These are phyloP conservation scores for Mesorhabditis belari DNA, from an alignment of 2,888 invertebrate species.

Conservation along the genomic window DNA sequence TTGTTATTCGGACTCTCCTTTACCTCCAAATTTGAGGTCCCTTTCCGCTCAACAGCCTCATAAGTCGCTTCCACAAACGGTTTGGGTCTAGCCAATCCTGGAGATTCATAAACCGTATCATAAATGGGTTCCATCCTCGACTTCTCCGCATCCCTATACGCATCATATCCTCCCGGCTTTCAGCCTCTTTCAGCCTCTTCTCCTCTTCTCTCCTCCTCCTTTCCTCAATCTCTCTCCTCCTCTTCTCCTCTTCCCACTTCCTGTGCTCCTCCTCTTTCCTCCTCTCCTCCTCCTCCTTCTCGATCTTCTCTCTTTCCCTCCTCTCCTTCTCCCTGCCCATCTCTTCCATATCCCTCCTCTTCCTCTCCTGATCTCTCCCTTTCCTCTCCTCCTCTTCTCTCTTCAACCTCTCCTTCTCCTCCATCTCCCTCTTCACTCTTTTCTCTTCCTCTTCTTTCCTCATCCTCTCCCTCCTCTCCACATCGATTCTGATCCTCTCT, in stretches of 20 bases:
- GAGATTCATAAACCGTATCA: too few relatives aligned
- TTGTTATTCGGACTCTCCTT: neutral
- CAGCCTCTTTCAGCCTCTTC: neutral
- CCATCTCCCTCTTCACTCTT: neutral
- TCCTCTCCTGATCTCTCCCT: neutral
- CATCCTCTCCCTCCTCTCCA: neutral
- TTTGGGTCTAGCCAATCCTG: too few relatives aligned
- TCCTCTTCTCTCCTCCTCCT: neutral
- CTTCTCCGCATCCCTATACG: neutral
- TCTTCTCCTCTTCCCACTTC: neutral
- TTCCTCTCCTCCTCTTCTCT: neutral
- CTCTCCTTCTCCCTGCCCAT: neutral
- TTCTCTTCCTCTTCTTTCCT: neutral
- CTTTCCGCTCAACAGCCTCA: too few relatives aligned
- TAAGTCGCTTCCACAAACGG: too few relatives aligned
- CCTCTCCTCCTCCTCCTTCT: neutral
- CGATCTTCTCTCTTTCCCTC: too few relatives aligned
- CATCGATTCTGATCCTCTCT: neutral
- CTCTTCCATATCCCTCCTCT: neutral
- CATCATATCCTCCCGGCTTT: neutral
- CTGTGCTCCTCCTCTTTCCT: neutral
- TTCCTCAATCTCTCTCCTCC: neutral
- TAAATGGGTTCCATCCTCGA: too few relatives aligned
- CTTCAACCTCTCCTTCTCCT: neutral
- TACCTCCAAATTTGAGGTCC: too few relatives aligned